Conservation (phyloP, 2,113 vertebrate species). For the Oostethus manadensis region DNA sequence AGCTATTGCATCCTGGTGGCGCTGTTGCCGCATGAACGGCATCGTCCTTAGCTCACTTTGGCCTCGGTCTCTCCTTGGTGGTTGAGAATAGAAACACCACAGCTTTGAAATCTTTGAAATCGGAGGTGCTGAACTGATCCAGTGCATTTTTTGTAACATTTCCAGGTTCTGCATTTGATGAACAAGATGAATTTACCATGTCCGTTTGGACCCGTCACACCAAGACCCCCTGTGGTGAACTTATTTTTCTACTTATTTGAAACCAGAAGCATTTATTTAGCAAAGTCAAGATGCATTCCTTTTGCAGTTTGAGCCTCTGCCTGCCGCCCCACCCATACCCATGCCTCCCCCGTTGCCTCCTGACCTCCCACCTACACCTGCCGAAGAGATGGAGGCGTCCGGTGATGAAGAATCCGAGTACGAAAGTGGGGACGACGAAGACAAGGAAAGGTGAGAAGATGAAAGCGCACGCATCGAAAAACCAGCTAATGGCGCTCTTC, state of each 20-base stretch:
- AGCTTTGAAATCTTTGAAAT: conserved; percentile 49
- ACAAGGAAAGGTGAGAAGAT: conserved; percentile 82
- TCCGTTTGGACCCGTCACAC: conserved; percentile 88
- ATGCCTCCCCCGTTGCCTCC: conserved; percentile 82
- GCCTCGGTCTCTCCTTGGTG: conserved; percentile 47
- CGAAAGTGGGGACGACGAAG: conserved; percentile 88
- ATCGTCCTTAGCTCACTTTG: neutral
- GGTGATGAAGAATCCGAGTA: conserved; percentile 89
- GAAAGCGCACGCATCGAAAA: too few species aligned
- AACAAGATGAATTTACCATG: conserved; percentile 98
- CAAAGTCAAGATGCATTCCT: conserved; percentile 3
- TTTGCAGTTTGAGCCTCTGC: conserved; percentile 76
- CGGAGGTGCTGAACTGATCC: neutral
- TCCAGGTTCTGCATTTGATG: conserved; percentile 96
- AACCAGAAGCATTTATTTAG: neutral
- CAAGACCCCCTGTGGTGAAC: conserved; percentile 85
- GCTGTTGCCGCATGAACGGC: conserved; percentile 46
- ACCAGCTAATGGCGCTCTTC: neutral
- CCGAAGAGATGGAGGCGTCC: conserved; percentile 76
- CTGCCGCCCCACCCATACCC: conserved; percentile 74
- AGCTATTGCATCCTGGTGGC: conserved; percentile 53
- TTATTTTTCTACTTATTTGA: neutral
- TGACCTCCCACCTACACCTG: conserved; percentile 85
- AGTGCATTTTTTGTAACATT: neutral
- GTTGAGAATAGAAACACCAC: conserved; percentile 43